Percentiles rank a stretch among this genome's conserved stretches.
These are phyloP conservation scores for Scrobipalpa costella DNA, from an alignment of 2,888 invertebrate species.

Conservation along the genomic window DNA sequence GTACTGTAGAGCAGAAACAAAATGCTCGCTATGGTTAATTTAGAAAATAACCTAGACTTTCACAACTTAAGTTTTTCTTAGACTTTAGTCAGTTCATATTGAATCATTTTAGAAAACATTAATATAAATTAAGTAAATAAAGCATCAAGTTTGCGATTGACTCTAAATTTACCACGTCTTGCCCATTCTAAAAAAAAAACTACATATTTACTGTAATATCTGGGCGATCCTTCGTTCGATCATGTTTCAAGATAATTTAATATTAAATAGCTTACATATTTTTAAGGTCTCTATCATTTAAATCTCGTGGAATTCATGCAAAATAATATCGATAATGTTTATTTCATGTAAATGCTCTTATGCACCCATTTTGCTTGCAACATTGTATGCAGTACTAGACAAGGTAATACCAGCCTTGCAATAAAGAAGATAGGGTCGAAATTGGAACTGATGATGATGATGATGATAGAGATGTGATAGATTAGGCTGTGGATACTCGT, in stretches of 20 bases:
- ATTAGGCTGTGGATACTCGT: background rate
- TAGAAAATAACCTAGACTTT: no score
- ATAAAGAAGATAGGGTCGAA: background rate
- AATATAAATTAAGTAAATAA: no score
- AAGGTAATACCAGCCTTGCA: background rate
- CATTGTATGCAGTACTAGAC: background rate
- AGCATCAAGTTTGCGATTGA: no score
- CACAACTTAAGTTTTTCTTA: no score
- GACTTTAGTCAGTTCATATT: no score
- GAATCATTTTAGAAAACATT: no score
- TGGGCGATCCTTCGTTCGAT: no score
- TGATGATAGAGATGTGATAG: constrained; percentile 1
- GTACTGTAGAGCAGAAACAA: no score
- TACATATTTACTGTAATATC: no score
- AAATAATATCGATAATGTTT: background rate
- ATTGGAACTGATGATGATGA: background rate
- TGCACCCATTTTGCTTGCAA: background rate
- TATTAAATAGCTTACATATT: background rate
- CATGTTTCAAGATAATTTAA: background rate
- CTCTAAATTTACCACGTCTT: no score
- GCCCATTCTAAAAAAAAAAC: no score
- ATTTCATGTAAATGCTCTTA: background rate
- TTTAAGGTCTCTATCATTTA: background rate
- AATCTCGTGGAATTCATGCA: background rate
- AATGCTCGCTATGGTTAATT: no score